Base-by-base conservation (phyloP, 1,140 invertebrate species). In the Aphis craccivora region DNA sequence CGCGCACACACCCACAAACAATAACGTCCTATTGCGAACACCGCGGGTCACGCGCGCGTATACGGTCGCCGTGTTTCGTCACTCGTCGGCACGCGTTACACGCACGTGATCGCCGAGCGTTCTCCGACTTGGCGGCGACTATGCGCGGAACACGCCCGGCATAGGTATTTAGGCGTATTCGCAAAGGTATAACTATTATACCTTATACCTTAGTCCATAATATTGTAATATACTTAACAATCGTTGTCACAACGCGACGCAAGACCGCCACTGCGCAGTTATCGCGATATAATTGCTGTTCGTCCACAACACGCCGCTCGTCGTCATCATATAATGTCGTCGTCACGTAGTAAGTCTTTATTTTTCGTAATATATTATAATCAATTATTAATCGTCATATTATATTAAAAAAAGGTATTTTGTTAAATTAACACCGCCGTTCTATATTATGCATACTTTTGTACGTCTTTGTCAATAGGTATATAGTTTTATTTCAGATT, bases 321-420 rank as follows among this genome's bases (percentile, higher is more conserved):
- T 25, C 40, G 14, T 9, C 37, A 40, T 45, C 37, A 25, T 25
- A 3, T 25, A 3, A 89, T 89, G 88, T 37, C 51, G 51, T 9
- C 51, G 25, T 55, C 88, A 40, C 88, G 88, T 89, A 89, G 88
- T 89, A 89, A 89, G 88, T 89, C 88, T 89, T 89, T 9, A 51
- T 51, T 51, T 51, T 51, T 18, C 14, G 3, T 3, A 1, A 40
- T 40, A 40, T 40, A 40, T 40, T 40, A 40, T 40, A 40, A 40
- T 40, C 3, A 2, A 40, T 40, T 40, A 40, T 40, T 40, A 1
- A 40, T 40, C 37, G 37, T 40, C 37, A 40, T 1, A 40, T 40
- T 1, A 40, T 40, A 40, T 40, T n/a, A n/a, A n/a, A n/a, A n/a
- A n/a, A n/a, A 40, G 37, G 37, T 40, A 37, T 37, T 37, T 37